phyloP scores from a whole-genome alignment of 1,140 invertebrate genomes.

The Cotesia chilonis region DNA sequence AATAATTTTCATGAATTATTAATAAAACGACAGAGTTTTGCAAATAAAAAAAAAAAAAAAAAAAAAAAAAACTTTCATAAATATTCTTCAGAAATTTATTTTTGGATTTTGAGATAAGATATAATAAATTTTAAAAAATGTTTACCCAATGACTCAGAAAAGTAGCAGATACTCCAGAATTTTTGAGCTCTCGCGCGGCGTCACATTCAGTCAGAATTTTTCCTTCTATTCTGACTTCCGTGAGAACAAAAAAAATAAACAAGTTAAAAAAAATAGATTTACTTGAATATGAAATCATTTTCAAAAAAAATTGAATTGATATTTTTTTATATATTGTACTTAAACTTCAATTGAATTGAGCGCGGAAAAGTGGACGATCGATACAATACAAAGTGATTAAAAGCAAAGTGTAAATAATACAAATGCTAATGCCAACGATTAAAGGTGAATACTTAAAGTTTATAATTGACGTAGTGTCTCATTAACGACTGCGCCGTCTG shows the following conservation, averaged over 20 bases:
- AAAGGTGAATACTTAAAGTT: background rate
- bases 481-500: background rate
- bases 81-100: too few species aligned
- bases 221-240: conserved; percentile 27
- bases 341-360: too few species aligned
- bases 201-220: conserved; percentile 54
- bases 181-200: conserved; percentile 48
- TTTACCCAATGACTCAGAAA: conserved; percentile 64
- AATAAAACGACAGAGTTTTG: too few species aligned
- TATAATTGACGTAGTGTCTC: background rate
- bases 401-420: background rate
- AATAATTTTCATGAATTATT: too few species aligned
- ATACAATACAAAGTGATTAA: background rate
- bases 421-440: background rate
- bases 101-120: too few species aligned
- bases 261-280: background rate
- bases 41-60: too few species aligned
- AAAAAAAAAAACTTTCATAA: too few species aligned
- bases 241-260: background rate
- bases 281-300: conserved; percentile 1
- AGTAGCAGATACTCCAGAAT: conserved; percentile 46
- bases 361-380: too few species aligned
- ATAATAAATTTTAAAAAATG: background rate
- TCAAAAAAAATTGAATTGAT: background rate
- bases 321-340: too few species aligned